Conservation (phyloP, 35 echinoderm and acorn worm genomes). For the Chiridota heheva region DNA sequence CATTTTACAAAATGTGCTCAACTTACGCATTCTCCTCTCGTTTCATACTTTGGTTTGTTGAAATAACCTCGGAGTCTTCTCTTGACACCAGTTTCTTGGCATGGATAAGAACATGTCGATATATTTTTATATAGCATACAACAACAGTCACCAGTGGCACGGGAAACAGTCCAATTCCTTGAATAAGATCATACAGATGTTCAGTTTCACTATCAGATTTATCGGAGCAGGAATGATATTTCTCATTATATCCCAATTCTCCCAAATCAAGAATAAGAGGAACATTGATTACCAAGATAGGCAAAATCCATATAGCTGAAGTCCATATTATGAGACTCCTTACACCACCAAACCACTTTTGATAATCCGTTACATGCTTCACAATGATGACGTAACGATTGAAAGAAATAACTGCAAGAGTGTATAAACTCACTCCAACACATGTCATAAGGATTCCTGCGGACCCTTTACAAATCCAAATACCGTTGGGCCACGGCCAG, state of each 20-base stretch:
- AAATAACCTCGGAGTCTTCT: slow-evolving; percentile 39
- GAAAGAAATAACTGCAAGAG: slow-evolving; percentile 62
- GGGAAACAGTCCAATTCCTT: slow-evolving; percentile 31
- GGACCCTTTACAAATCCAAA: slow-evolving; percentile 56
- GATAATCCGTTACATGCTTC: slow-evolving; percentile 46
- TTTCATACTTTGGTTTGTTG: slow-evolving; percentile 30
- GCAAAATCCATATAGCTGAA: slow-evolving; percentile 54
- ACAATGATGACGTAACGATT: slow-evolving; percentile 68
- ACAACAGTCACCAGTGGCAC: slow-evolving; percentile 20
- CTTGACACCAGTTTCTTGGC: slow-evolving; percentile 21
- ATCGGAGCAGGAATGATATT: slow-evolving; percentile 69
- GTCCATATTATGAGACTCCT: slow-evolving; percentile 53
- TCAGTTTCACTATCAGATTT: slow-evolving; percentile 18
- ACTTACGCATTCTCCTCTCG: slow-evolving; percentile 32
- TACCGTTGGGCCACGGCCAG: slow-evolving; percentile 57
- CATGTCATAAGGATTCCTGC: slow-evolving; percentile 67
- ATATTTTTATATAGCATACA: slow-evolving; percentile 39
- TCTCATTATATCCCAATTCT: slow-evolving; percentile 55
- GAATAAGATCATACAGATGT: slow-evolving; percentile 40
- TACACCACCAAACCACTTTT: slow-evolving; percentile 36
- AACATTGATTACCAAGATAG: slow-evolving; percentile 50
- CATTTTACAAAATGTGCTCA: too few relatives aligned
- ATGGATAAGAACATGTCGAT: slow-evolving; percentile 10
- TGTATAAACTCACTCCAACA: slow-evolving; percentile 69
- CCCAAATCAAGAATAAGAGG: slow-evolving; percentile 36